Evolutionary conservation across 2,888 invertebrate species (phyloP).

Genomic region (Drosophila emarginata): DNA sequence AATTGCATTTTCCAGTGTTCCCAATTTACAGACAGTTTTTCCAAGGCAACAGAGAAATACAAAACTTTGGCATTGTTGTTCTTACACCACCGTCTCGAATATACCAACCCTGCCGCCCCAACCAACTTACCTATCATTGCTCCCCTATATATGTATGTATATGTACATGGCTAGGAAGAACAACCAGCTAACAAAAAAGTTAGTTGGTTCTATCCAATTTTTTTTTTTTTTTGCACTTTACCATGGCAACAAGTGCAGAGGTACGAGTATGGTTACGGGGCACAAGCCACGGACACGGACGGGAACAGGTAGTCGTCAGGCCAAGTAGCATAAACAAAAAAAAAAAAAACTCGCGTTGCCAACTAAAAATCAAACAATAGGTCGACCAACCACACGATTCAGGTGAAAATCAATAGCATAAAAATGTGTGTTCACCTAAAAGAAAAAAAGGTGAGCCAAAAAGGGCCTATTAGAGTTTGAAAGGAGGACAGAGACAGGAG

Average conservation of each 20-base stretch:
- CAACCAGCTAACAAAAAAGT: conserved; percentile 1
- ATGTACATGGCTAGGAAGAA: not conserved
- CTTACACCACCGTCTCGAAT: not conserved
- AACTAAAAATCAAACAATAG: conserved; percentile 60
- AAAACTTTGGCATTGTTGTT: conserved; percentile 26
- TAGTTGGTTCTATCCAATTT: not conserved
- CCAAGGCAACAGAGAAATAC: conserved; percentile 42
- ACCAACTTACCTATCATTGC: conserved; percentile 31
- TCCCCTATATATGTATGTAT: conserved; percentile 21
- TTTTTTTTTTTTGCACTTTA: conserved; percentile 58
- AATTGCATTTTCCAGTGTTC: conserved; percentile 53
- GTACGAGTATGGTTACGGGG: conserved; percentile 44
- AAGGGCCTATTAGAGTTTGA: conserved; percentile 16
- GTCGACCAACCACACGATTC: conserved; percentile 47
- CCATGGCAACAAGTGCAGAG: conserved; percentile 76
- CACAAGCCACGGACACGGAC: conserved; percentile 14
- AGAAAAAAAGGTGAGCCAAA: conserved; percentile 29
- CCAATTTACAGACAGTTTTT: conserved; percentile 37
- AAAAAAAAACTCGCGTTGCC: conserved; percentile 58
- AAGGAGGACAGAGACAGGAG: not conserved
- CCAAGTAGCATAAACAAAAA: conserved; percentile 37
- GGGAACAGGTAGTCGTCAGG: conserved; percentile 21
- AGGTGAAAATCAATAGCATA: conserved; percentile 59
- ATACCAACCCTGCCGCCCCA: not conserved
- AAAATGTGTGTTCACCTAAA: not conserved